Percentiles rank a stretch among this genome's conserved stretches.
These are phyloP conservation scores for Perodicticus potto DNA, from an alignment of 2,797 vertebrate species.

Conservation along the genomic window DNA sequence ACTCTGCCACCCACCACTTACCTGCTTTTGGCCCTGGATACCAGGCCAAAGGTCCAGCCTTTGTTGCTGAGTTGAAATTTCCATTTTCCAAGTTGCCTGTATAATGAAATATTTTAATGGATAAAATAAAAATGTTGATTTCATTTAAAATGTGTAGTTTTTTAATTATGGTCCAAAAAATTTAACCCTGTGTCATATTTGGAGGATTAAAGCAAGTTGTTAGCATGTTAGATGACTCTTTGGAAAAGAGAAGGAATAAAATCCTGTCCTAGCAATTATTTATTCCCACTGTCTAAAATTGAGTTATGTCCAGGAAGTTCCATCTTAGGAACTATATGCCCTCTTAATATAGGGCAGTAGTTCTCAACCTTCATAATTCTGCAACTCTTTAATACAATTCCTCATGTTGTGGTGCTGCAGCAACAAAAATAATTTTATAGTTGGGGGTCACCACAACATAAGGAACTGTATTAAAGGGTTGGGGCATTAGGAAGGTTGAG, in stretches of 20 bases:
- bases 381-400: too few species aligned
- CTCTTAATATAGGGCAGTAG: background rate
- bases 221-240: background rate
- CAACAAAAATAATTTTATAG: too few species aligned
- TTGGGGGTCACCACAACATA: too few species aligned
- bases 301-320: constrained; percentile 24
- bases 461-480: too few species aligned
- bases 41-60: background rate
- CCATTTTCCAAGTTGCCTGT: constrained; percentile 33
- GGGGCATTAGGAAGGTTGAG: too few species aligned
- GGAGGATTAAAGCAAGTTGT: constrained; percentile 3
- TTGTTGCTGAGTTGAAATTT: constrained; percentile 35
- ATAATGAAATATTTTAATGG: constrained; percentile 28
- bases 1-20: background rate
- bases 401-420: too few species aligned
- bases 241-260: background rate
- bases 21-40: background rate
- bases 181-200: background rate
- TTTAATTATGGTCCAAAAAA: background rate
- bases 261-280: background rate
- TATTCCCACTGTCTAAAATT: background rate
- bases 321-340: background rate
- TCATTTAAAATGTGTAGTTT: background rate
- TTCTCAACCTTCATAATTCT: too few species aligned
- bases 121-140: constrained; percentile 53